Percentiles rank a stretch among this genome's conserved stretches.
phyloP scores from a whole-genome alignment of 1,140 invertebrate species.

The Portunus trituberculatus region DNA sequence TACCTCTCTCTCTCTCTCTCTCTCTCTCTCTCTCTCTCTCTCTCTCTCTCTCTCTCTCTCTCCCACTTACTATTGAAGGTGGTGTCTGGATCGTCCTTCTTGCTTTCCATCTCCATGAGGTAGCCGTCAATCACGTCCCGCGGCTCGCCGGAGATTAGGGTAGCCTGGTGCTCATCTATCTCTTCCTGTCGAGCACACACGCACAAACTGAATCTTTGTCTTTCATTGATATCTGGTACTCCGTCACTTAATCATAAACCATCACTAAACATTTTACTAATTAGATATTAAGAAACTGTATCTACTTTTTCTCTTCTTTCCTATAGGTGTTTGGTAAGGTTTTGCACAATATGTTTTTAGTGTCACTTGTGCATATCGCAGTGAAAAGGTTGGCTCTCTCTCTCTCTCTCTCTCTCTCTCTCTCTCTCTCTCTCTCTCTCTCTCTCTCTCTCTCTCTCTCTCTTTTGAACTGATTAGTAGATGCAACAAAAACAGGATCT shows the following conservation, averaged over 20 bases:
- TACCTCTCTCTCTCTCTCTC: no score
- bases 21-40: no score
- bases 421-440: no score
- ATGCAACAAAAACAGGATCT: neutral
- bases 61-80: neutral
- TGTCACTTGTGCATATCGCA: neutral
- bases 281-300: neutral
- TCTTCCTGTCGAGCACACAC: conserved; percentile 11
- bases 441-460: neutral
- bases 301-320: neutral
- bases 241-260: neutral
- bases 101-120: conserved; percentile 32
- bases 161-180: conserved; percentile 12
- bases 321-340: neutral
- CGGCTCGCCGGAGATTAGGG: neutral
- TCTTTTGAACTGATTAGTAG: neutral
- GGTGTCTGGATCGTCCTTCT: conserved; percentile 26
- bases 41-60: no score
- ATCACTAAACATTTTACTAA: neutral
- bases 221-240: no score
- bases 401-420: neutral
- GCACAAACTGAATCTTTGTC: neutral
- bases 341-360: neutral
- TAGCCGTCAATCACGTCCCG: conserved; percentile 53
- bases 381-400: neutral